Evolutionary conservation across 1,140 invertebrate genomes (phyloP).

Genomic region (Paracyclopina nana): DNA sequence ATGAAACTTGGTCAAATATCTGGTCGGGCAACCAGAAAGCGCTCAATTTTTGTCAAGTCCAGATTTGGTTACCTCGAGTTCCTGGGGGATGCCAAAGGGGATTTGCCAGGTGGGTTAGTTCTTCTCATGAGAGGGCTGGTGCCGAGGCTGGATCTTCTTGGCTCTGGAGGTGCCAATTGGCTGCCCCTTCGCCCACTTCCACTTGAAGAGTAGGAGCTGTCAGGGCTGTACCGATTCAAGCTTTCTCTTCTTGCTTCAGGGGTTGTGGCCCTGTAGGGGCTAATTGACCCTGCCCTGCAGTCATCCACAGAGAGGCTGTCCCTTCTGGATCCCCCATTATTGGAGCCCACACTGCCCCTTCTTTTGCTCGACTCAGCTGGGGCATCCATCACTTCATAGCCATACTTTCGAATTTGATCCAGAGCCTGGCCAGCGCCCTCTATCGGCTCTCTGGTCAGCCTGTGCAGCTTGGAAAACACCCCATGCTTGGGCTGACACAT

Average conservation of each 20-base stretch:
- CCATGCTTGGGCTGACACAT: constrained; percentile 14
- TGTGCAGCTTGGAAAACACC: constrained; percentile 13
- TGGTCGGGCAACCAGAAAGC: too few species aligned
- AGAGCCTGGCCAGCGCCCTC: constrained; percentile 8
- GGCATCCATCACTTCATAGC: constrained; percentile 12
- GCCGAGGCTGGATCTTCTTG: constrained; percentile 4
- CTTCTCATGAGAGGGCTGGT: not conserved
- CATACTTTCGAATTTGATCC: constrained; percentile 4
- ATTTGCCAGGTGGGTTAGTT: constrained; percentile 11
- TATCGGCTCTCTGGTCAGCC: constrained; percentile 12
- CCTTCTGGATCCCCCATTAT: not conserved
- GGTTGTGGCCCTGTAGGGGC: not conserved
- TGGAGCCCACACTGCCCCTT: not conserved
- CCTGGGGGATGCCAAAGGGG: constrained; percentile 11
- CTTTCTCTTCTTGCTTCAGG: constrained; percentile 2
- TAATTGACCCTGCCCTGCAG: constrained; percentile 11
- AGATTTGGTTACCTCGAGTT: constrained; percentile 7
- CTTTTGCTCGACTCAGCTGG: not conserved
- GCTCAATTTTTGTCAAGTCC: too few species aligned
- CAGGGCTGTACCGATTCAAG: not conserved
- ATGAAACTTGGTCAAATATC: too few species aligned
- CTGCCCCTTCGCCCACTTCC: not conserved
- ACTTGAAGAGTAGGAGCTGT: not conserved
- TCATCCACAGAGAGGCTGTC: not conserved
- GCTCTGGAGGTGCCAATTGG: not conserved